Percentiles rank a stretch among this genome's conserved stretches.
Conservation (phyloP, 64 coral and sea anemone genomes). For the Porites australiensis region DNA sequence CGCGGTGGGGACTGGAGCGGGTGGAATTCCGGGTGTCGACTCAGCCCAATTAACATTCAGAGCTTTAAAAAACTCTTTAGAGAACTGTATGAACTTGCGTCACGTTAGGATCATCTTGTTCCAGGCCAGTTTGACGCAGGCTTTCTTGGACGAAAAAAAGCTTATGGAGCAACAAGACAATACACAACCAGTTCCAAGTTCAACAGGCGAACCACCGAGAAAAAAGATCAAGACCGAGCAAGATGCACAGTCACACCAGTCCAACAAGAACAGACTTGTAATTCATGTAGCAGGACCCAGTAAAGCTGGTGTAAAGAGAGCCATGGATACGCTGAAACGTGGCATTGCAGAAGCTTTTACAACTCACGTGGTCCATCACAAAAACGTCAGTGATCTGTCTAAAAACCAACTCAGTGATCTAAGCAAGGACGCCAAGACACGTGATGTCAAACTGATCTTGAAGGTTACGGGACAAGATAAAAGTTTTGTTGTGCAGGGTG, state of each 20-base stretch:
- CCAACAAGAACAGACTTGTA: background rate
- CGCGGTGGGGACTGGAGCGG: slow-evolving; percentile 43
- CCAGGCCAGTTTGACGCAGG: background rate
- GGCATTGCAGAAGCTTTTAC: background rate
- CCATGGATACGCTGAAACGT: background rate
- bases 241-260: background rate
- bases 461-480: background rate
- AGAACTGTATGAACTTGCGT: background rate
- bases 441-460: slow-evolving; percentile 9
- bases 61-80: slow-evolving; percentile 18
- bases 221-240: background rate
- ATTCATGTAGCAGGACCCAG: background rate
- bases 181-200: background rate
- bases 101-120: slow-evolving; percentile 44
- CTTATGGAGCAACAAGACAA: background rate
- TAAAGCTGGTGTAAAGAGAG: slow-evolving; percentile 26
- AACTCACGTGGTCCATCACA: slow-evolving; percentile 5
- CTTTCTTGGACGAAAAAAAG: background rate
- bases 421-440: background rate
- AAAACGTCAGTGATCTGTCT: background rate
- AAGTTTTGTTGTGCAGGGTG: slow-evolving; percentile 42
- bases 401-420: slow-evolving; percentile 4
- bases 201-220: background rate
- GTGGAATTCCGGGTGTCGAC: background rate
- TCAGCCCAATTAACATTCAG: slow-evolving; percentile 31